Evolutionary conservation across 2,113 vertebrate genomes (phyloP).

Genomic region (Antigone vipio): DNA sequence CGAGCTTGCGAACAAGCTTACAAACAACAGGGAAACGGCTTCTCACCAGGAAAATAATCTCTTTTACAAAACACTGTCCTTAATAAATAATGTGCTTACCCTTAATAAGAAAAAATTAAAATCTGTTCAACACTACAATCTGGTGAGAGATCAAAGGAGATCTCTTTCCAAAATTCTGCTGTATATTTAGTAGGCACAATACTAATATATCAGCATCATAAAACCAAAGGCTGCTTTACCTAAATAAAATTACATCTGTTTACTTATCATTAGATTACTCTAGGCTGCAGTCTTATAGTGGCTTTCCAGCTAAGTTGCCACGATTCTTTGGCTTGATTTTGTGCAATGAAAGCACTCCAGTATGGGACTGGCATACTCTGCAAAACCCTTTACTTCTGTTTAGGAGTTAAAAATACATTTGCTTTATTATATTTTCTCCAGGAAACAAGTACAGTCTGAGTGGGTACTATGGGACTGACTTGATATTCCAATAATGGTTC

Average conservation of each 20-base stretch:
- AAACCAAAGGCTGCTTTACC: background rate
- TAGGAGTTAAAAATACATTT: conserved; percentile 22
- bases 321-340: background rate
- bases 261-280: background rate
- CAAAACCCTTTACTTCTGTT: conserved; percentile 28
- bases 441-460: background rate
- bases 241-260: background rate
- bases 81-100: background rate
- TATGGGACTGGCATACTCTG: background rate
- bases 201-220: background rate
- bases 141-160: background rate
- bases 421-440: background rate
- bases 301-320: background rate
- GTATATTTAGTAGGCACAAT: background rate
- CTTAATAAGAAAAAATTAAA: background rate
- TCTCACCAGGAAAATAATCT: background rate
- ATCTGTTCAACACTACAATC: background rate
- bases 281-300: background rate
- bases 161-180: background rate
- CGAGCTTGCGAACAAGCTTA: background rate
- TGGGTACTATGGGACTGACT: background rate
- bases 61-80: background rate
- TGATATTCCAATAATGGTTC: background rate
- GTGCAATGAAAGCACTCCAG: background rate
- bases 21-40: background rate